Evolutionary conservation across 2,113 vertebrate genomes (phyloP).

Genomic region (Prolemur simus): DNA sequence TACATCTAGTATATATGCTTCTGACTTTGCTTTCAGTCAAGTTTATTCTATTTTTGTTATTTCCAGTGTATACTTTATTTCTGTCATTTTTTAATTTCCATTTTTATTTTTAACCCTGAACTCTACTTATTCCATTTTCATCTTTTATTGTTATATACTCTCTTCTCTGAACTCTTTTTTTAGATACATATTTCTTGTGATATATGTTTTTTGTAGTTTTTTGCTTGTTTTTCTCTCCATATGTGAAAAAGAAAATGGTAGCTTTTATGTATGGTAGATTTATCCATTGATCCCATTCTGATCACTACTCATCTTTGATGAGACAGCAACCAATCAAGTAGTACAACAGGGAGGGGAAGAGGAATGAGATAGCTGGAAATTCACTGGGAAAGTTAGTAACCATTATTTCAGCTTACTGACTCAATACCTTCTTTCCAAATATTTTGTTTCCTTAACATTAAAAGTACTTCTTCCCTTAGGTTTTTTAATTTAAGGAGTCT

Average conservation of each 20-base stretch:
- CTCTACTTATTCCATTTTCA: background rate
- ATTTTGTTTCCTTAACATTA: background rate
- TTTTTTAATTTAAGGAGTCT: background rate
- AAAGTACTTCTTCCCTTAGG: background rate
- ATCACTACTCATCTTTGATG: background rate
- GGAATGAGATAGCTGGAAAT: background rate
- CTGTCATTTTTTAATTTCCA: background rate
- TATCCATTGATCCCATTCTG: background rate
- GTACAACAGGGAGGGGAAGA: background rate
- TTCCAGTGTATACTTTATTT: background rate
- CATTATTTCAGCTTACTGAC: background rate
- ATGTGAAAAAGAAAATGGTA: background rate
- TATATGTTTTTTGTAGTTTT: too few species aligned
- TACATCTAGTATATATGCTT: background rate
- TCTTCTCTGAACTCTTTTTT: background rate
- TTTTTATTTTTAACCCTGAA: constrained; percentile 1
- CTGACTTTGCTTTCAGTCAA: background rate
- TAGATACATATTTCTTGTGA: background rate
- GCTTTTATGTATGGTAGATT: background rate
- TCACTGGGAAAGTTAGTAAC: background rate
- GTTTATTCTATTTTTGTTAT: background rate
- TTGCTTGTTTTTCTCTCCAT: background rate
- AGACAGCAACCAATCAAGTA: background rate
- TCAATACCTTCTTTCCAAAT: background rate
- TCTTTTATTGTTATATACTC: background rate